Evolutionary conservation across 1,140 invertebrate genomes (phyloP).

Genomic region (Plodia interpunctella): DNA sequence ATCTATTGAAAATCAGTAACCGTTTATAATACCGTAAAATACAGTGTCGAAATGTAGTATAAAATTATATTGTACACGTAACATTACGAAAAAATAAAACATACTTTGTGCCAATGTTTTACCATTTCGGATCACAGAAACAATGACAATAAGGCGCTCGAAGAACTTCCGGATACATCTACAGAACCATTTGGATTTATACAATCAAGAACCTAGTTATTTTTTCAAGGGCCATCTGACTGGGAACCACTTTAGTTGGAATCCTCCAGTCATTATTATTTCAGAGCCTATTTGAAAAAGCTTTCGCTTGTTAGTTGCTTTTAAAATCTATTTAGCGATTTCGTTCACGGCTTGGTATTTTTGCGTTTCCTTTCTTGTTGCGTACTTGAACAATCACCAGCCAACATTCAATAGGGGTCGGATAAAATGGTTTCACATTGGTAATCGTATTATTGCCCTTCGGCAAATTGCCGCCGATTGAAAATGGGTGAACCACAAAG

Average conservation of each 20-base stretch:
- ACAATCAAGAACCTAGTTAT: conserved; percentile 33
- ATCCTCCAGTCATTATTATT: conserved; percentile 39
- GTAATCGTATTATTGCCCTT: conserved; percentile 4
- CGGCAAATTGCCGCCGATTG: background rate
- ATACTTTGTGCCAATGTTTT: too few relatives aligned
- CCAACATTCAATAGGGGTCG: background rate
- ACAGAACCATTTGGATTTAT: conserved; percentile 21
- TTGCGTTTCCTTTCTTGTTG: conserved; percentile 3
- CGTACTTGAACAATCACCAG: conserved; percentile 6
- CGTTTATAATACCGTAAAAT: too few relatives aligned
- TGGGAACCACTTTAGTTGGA: conserved; percentile 23
- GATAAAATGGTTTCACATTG: background rate
- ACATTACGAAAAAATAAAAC: too few relatives aligned
- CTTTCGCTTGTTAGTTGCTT: conserved; percentile 27
- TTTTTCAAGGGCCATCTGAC: conserved; percentile 23
- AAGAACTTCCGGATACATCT: background rate
- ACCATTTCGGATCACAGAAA: too few relatives aligned
- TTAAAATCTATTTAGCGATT: conserved; percentile 34
- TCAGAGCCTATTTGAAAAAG: conserved; percentile 31
- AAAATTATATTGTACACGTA: too few relatives aligned
- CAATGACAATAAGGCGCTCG: too few relatives aligned
- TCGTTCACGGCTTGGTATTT: conserved; percentile 5
- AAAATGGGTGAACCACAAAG: conserved; percentile 1
- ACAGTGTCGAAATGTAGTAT: too few relatives aligned
- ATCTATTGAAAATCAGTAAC: too few relatives aligned